A percentile compares a stretch with the other conserved stretches of the same genome.
Evolutionary conservation across 2,888 invertebrate genomes (phyloP).

Genomic region (Helobdella robusta): DNA sequence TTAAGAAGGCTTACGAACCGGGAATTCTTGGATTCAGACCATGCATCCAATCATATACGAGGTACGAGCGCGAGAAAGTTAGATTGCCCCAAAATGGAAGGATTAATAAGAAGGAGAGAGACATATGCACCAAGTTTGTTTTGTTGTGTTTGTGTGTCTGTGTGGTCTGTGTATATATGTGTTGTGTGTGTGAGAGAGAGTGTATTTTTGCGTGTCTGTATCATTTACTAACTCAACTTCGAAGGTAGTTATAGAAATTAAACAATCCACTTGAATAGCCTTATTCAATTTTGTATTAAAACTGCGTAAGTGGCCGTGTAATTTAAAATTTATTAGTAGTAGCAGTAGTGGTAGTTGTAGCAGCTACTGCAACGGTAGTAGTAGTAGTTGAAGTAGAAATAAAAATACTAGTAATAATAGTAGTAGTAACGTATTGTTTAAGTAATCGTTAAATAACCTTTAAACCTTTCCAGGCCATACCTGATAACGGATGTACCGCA

Average conservation of each 20-base stretch:
- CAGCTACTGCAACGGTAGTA: too few relatives aligned
- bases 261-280: too few relatives aligned
- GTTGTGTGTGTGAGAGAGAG: too few relatives aligned
- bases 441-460: not conserved
- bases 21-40: constrained; percentile 30
- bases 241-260: too few relatives aligned
- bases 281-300: not conserved
- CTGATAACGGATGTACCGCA: constrained; percentile 30
- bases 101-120: constrained; percentile 27
- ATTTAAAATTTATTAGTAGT: too few relatives aligned
- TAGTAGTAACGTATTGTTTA: too few relatives aligned
- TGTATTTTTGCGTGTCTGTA: too few relatives aligned
- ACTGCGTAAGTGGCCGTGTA: not conserved
- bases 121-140: constrained; percentile 29
- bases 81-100: constrained; percentile 25
- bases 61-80: constrained; percentile 27
- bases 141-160: not conserved
- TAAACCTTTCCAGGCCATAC: constrained; percentile 32
- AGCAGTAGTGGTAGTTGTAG: too few relatives aligned
- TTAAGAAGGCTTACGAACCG: constrained; percentile 30
- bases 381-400: too few relatives aligned
- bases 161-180: too few relatives aligned
- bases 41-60: constrained; percentile 29
- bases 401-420: too few relatives aligned
- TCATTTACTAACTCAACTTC: too few relatives aligned